A percentile compares a stretch with the other conserved stretches of the same genome.
Evolutionary conservation across 1,140 invertebrate genomes (phyloP).

Genomic region (Pogonus chalceus): DNA sequence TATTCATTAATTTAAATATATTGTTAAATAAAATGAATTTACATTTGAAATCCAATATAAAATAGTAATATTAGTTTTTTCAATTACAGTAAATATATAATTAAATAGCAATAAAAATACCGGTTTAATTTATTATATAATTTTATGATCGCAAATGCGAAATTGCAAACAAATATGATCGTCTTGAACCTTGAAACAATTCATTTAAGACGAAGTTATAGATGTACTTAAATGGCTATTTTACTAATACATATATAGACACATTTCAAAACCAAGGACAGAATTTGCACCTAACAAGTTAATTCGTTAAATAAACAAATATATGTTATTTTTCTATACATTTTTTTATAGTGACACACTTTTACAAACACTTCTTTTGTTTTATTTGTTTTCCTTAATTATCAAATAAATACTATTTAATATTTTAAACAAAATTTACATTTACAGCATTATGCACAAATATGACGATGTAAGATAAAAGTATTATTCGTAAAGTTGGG

Average conservation of each 20-base stretch:
- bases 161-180: not conserved
- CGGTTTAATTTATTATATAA: not conserved
- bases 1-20: no score
- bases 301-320: not conserved
- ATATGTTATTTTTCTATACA: not conserved
- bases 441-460: no score
- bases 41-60: no score
- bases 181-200: not conserved
- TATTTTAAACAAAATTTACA: no score
- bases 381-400: not conserved
- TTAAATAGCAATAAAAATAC: not conserved
- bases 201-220: not conserved
- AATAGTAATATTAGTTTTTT: no score
- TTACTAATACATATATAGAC: not conserved
- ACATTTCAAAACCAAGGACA: not conserved
- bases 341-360: not conserved
- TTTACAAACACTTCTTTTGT: not conserved
- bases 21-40: no score
- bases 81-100: not conserved
- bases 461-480: no score
- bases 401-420: not conserved
- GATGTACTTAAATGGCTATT: no score
- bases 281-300: not conserved
- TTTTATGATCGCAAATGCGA: not conserved
- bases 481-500: no score